Percentiles rank a stretch among this genome's conserved stretches.
These are phyloP conservation scores for Temnothorax unifasciatus DNA, from an alignment of 2,888 invertebrate genomes.

Conservation along the genomic window DNA sequence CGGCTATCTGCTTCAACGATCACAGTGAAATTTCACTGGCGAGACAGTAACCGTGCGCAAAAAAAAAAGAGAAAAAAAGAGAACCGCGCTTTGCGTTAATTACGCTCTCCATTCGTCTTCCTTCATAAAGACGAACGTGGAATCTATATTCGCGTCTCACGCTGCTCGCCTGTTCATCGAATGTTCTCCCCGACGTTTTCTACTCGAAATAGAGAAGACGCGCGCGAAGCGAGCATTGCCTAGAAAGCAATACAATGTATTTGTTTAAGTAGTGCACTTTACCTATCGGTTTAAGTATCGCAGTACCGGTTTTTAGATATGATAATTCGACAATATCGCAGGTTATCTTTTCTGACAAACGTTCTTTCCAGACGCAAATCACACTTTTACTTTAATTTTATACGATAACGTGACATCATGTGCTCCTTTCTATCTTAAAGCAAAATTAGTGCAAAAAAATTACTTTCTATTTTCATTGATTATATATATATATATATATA, in stretches of 20 bases:
- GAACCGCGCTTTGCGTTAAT: not conserved
- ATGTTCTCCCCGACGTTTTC: not conserved
- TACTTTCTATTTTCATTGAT: not conserved
- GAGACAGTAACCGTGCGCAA: not conserved
- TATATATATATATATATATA: too few species aligned
- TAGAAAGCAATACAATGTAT: conserved; percentile 20
- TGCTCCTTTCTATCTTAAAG: not conserved
- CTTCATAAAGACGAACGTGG: not conserved
- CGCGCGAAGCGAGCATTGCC: not conserved
- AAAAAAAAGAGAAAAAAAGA: conserved; percentile 5
- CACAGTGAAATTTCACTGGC: conserved; percentile 47
- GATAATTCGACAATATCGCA: not conserved
- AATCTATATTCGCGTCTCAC: conserved; percentile 23
- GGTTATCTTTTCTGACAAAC: not conserved
- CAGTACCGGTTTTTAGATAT: not conserved
- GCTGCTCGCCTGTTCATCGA: conserved; percentile 4
- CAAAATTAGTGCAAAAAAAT: not conserved
- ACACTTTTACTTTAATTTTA: not conserved
- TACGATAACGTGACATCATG: not conserved
- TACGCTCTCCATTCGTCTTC: not conserved
- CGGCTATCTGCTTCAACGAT: conserved; percentile 67
- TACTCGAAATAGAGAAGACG: not conserved
- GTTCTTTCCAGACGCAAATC: not conserved
- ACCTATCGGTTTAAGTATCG: not conserved
- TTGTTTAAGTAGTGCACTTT: not conserved